These are phyloP conservation scores for Heteromyza rotundicornis DNA, from an alignment of 2,888 invertebrate species.

Conservation along the genomic window DNA sequence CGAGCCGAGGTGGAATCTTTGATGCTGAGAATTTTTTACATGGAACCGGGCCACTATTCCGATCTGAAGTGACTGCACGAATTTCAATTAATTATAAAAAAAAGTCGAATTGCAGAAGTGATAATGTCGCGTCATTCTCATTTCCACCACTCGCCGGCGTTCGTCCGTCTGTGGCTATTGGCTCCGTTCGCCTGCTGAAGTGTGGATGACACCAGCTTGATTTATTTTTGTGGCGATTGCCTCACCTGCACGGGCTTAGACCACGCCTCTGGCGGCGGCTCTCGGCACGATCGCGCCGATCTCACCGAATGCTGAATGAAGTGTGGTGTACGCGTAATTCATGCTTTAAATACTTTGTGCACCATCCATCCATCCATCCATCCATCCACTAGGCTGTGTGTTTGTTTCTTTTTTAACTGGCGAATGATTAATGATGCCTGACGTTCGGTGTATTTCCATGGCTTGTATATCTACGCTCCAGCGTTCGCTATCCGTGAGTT, in stretches of 20 bases:
- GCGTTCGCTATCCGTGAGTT: conserved; percentile 19
- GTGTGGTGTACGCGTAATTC: conserved; percentile 12
- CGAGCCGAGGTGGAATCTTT: conserved; percentile 9
- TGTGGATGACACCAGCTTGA: conserved; percentile 4
- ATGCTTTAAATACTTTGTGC: conserved; percentile 5
- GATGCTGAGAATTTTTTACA: too few species aligned
- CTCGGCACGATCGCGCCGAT: not conserved
- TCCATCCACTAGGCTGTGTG: not conserved
- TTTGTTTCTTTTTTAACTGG: conserved; percentile 26
- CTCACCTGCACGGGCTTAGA: conserved; percentile 30
- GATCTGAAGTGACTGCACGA: conserved; percentile 3
- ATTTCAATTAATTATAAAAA: conserved; percentile 21
- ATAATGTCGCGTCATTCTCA: conserved; percentile 20
- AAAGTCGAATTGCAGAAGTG: conserved; percentile 13
- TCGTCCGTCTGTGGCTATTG: not conserved
- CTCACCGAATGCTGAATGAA: conserved; percentile 17
- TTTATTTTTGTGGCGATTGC: conserved; percentile 16
- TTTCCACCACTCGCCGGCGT: not conserved
- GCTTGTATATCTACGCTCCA: conserved; percentile 11
- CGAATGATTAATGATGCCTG: conserved; percentile 37
- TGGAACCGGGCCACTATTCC: too few species aligned
- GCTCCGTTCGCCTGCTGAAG: not conserved
- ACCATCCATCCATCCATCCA: not conserved
- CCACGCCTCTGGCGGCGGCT: conserved; percentile 33
- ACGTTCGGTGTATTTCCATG: conserved; percentile 2